Evolutionary conservation across 2,888 invertebrate genomes (phyloP), one percentile per base, ranked within the genome.

Genomic region (Caradrina clavipalpis): DNA sequence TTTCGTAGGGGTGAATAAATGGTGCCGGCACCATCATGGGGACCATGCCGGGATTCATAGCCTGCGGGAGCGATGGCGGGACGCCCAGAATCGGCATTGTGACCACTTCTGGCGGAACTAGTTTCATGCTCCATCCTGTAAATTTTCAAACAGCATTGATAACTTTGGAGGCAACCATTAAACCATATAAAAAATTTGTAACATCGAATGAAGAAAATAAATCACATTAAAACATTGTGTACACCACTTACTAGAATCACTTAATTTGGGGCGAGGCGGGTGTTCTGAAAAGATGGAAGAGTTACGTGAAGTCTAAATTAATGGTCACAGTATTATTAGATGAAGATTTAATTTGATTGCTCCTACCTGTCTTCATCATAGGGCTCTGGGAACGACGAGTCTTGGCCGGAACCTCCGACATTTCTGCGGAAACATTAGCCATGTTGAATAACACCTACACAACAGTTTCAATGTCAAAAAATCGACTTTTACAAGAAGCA

Each of bases 121-220:
- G 73, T 70, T 68, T 67, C 49, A 88, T 26, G 73, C 83, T 84
- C 93, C 92, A 92, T 77, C 89, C 94, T 93, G 93, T 81, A 94
- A 93, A 53, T 54, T 59, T 62, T 63, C 22, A 68, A 57, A 73
- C 17, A 35, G 69, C n/a, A 64, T 56, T 76, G 69, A 72, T 66
- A 72, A 66, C 65, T 26, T 47, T 42, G 21, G 55, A 53, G n/a
- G 39, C 26, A 47, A 47, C 10, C 17, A 56, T 22, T 53, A 15
- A 13, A 50, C 45, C 22, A 65, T 19, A 39, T 26, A 19, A 21
- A 47, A 61, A 31, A 42, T 17, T 22, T 17, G 2, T 35, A 51
- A 55, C 45, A 10, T 26, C n/a, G 31, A 53, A 45, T 50, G 17
- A 13, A 54, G 17, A 26, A 55, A 60, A 35, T 56, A 42, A 58